Conservation (phyloP, 1,140 invertebrate species). For the Drosophila mauritiana region DNA sequence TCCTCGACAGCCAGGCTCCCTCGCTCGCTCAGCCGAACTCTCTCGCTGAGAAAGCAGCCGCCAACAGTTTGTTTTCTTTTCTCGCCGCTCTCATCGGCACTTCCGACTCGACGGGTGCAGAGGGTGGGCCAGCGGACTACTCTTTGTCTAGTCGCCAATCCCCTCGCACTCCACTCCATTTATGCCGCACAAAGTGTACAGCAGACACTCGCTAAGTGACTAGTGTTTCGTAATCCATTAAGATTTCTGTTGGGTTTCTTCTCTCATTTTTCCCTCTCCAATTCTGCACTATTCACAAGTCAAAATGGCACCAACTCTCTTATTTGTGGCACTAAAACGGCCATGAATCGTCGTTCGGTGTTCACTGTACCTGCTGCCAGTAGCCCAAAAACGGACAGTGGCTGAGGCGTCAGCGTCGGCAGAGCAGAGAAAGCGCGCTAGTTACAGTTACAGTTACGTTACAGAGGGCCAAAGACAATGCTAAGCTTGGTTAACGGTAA, state of each 20-base stretch:
- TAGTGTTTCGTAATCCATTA: not conserved
- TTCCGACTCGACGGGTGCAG: conserved; percentile 23
- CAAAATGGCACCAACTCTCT: too few relatives aligned
- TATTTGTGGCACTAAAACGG: too few relatives aligned
- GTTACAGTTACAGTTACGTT: conserved; percentile 71
- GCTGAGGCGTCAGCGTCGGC: conserved; percentile 5
- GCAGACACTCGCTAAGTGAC: not conserved
- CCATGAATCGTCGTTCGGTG: not conserved
- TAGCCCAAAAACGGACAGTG: conserved; percentile 41
- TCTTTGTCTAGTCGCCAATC: conserved; percentile 44
- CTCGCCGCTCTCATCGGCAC: conserved; percentile 41
- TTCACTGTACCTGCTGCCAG: conserved; percentile 24
- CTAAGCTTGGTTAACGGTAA: conserved; percentile 53
- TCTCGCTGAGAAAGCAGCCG: conserved; percentile 28
- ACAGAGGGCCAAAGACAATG: conserved; percentile 47
- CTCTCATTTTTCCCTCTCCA: too few relatives aligned
- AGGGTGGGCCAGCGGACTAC: conserved; percentile 34
- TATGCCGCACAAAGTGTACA: conserved; percentile 15
- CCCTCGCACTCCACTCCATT: conserved; percentile 30
- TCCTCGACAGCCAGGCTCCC: conserved; percentile 6
- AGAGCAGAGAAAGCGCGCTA: conserved; percentile 65
- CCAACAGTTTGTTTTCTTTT: conserved; percentile 53
- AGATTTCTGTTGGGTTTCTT: not conserved
- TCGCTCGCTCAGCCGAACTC: conserved; percentile 4
- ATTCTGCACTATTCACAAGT: too few relatives aligned